A percentile compares a stretch with the other conserved stretches of the same genome.
Evolutionary conservation across 2,888 invertebrate species (phyloP).

Genomic region (Cylloceria caligata): DNA sequence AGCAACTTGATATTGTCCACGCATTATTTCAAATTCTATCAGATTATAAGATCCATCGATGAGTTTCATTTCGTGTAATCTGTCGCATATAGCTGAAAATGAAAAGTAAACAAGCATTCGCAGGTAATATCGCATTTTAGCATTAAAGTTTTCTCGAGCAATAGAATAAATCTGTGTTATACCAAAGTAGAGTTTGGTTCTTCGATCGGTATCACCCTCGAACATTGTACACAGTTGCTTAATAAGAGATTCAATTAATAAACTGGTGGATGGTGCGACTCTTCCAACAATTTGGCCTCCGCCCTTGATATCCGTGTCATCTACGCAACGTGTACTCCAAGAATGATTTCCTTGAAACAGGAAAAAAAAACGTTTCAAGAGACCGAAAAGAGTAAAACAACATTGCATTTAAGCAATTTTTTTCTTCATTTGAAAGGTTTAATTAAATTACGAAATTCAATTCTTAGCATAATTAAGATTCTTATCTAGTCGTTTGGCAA

Average conservation of each 20-base stretch:
- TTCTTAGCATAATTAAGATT: not conserved
- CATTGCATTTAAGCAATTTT: no score
- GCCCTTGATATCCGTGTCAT: conserved; percentile 58
- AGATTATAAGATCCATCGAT: conserved; percentile 90
- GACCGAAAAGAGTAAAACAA: no score
- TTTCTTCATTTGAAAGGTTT: no score
- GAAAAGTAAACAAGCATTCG: not conserved
- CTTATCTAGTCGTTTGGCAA: not conserved
- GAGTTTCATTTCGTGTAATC: conserved; percentile 88
- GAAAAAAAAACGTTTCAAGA: not conserved
- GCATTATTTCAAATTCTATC: conserved; percentile 89
- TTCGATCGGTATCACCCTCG: conserved; percentile 87
- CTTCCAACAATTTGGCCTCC: conserved; percentile 74
- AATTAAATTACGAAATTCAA: no score
- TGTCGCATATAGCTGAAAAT: conserved; percentile 87
- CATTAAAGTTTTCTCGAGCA: no score
- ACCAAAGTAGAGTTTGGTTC: conserved; percentile 88
- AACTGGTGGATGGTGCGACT: conserved; percentile 87
- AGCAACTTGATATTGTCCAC: conserved; percentile 89
- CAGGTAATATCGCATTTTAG: no score
- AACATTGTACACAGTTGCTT: conserved; percentile 89
- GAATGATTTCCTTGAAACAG: conserved; percentile 68
- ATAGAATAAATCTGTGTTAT: conserved; percentile 48
- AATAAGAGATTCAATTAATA: conserved; percentile 90
- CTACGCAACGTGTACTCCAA: conserved; percentile 66